Evolutionary conservation across 2,797 vertebrate species (phyloP), one percentile per base, ranked within the genome.

Genomic region (Aplochiton taeniatus): DNA sequence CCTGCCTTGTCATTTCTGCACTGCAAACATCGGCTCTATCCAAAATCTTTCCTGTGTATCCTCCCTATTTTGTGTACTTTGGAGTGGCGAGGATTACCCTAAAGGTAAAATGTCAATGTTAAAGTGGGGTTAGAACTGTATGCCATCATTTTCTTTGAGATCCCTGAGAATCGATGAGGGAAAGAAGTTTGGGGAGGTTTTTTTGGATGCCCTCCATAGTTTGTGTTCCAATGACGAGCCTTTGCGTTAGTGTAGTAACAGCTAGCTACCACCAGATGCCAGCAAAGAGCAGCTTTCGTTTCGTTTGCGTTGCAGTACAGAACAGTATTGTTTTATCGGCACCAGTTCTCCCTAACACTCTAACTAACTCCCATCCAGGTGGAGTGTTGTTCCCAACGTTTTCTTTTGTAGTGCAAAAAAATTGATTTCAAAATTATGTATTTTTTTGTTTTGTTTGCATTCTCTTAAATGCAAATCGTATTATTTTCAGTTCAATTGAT

Each of bases 371-470:
- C 68, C 68, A 70, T 63, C 63, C 69, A 78, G 78, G 79, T 70
- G 75, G 69, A 79, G 83, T 75, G 73, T 69, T 65, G 46, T 61
- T 78, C 84, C 70, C 72, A 16, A 71, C 66, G 44, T 47, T 66
- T 70, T 63, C 72, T 71, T 82, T 84, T 81, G 66, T 82, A 83
- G 81, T 80, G 45, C 56, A 66, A 78, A 68, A 58, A 59, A 80
- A 74, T 79, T 76, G 41, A 78, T 70, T 88, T 86, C 83, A 74
- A 70, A 87, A 68, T 86, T 82, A 83, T 69, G 60, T 77, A 80
- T 84, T 57, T 80, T 79, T 74, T 84, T 66, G 59, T 82, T 86
- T 87, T 85, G 72, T 87, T 86, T 92, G 85, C 81, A 85, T 86
- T 87, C 68, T 88, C 69, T 78, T 87, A 72, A 74, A 69, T 67